Percentiles rank a stretch among this genome's conserved stretches.
phyloP scores from a whole-genome alignment of 2,888 invertebrate genomes.

The Anticlea derivata region DNA sequence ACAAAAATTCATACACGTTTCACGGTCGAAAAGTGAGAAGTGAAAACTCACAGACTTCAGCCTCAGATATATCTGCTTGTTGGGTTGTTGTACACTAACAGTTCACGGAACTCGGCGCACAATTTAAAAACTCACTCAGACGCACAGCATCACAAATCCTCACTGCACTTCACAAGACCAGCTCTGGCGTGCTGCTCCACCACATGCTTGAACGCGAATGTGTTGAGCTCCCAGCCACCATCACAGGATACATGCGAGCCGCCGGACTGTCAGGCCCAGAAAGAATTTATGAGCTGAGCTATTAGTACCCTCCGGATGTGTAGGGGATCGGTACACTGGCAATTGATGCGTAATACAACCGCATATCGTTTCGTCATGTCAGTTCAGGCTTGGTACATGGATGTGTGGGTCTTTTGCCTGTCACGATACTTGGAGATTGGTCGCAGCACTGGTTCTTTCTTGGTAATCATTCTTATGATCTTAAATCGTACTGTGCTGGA shows the following conservation, averaged over 20 bases:
- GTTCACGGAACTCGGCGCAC: too few relatives aligned
- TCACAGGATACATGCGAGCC: slow-evolving; percentile 67
- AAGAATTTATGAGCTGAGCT: slow-evolving; percentile 78
- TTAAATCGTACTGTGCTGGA: too few relatives aligned
- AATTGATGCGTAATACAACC: slow-evolving; percentile 42
- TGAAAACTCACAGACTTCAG: too few relatives aligned
- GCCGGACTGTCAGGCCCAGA: slow-evolving; percentile 73
- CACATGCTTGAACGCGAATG: slow-evolving; percentile 70
- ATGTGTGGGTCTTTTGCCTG: not conserved
- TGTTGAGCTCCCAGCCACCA: slow-evolving; percentile 48
- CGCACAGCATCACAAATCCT: slow-evolving; percentile 14
- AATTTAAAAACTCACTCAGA: slow-evolving; percentile 11
- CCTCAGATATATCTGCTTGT: too few relatives aligned
- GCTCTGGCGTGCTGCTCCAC: slow-evolving; percentile 60
- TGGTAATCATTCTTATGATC: too few relatives aligned
- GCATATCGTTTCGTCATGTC: slow-evolving; percentile 17
- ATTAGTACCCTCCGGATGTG: slow-evolving; percentile 67
- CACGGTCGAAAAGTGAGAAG: too few relatives aligned
- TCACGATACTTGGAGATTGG: not conserved
- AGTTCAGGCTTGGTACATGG: too few relatives aligned
- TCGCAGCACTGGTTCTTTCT: not conserved
- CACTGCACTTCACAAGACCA: slow-evolving; percentile 29
- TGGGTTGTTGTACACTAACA: too few relatives aligned
- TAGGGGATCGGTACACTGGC: slow-evolving; percentile 46
- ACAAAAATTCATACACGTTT: too few relatives aligned